Percentiles rank a stretch among this genome's conserved stretches.
Conservation (phyloP, 2,113 vertebrate species). For the Pogona vitticeps region DNA sequence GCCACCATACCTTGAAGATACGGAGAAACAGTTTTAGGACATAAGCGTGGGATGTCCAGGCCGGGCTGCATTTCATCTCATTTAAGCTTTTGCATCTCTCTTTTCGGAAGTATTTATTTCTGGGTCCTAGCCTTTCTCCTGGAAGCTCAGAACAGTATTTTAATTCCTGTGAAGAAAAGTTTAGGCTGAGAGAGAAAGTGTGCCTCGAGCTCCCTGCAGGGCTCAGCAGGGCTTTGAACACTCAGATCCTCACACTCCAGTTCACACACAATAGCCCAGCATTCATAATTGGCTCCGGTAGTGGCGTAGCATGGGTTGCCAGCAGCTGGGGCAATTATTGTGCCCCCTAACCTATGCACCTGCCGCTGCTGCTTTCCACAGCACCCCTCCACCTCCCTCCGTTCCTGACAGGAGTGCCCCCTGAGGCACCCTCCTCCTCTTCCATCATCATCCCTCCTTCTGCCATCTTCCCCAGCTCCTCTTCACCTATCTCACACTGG, state of each 20-base stretch:
- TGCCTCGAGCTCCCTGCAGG: not conserved
- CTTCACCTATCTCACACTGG: no score
- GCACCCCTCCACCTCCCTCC: no score
- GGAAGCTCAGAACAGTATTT: not conserved
- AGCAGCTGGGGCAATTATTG: no score
- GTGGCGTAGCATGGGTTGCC: no score
- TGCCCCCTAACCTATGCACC: no score
- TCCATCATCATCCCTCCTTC: no score
- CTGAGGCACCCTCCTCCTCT: no score
- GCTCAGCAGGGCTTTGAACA: not conserved
- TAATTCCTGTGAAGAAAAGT: not conserved
- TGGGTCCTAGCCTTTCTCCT: not conserved
- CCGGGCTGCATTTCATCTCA: no score
- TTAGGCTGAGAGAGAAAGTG: not conserved
- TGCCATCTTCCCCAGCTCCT: no score
- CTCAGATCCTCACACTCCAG: not conserved
- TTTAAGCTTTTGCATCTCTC: not conserved
- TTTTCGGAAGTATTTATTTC: not conserved
- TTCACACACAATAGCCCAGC: not conserved
- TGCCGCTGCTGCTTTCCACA: no score
- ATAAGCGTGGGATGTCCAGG: not conserved
- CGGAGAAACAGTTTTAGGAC: not conserved
- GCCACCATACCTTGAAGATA: not conserved
- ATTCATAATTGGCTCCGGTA: not conserved
- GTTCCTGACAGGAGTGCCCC: no score